Conservation (phyloP, 2,888 invertebrate species). For the Paralinhomoeus sp. region DNA sequence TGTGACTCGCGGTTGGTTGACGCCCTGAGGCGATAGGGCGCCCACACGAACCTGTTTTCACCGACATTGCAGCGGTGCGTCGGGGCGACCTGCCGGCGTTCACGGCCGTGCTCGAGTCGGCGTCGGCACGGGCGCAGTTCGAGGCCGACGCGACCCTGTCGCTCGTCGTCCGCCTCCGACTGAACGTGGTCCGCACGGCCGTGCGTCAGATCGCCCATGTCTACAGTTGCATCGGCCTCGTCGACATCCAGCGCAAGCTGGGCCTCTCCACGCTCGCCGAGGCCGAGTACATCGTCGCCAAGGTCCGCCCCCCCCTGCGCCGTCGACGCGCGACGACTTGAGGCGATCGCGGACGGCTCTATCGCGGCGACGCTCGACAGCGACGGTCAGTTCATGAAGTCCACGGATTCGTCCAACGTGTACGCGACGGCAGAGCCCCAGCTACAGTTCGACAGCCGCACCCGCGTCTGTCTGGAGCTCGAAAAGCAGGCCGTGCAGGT, state of each 20-base stretch:
- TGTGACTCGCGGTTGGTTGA: slow-evolving; percentile 54
- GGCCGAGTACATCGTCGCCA: slow-evolving; percentile 95
- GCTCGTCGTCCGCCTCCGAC: slow-evolving; percentile 72
- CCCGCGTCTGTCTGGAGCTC: slow-evolving; percentile 83
- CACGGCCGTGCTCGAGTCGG: slow-evolving; percentile 67
- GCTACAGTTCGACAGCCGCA: slow-evolving; percentile 46
- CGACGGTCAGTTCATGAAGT: slow-evolving; percentile 75
- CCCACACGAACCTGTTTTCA: too few species aligned
- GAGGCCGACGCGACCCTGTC: slow-evolving; percentile 83
- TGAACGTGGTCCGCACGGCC: slow-evolving; percentile 88
- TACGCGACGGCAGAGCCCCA: slow-evolving; percentile 55
- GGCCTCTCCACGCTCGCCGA: slow-evolving; percentile 74
- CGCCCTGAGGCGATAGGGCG: not conserved
- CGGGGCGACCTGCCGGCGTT: slow-evolving; percentile 80
- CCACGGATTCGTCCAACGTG: slow-evolving; percentile 83
- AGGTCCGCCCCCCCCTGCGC: too few species aligned
- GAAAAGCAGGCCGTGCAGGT: slow-evolving; percentile 85
- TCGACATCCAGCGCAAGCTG: slow-evolving; percentile 77
- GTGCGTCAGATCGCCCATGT: slow-evolving; percentile 52
- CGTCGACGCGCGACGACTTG: not conserved
- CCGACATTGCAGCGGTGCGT: slow-evolving; percentile 53
- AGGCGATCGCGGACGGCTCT: slow-evolving; percentile 70
- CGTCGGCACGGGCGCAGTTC: slow-evolving; percentile 33
- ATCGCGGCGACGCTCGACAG: slow-evolving; percentile 92
- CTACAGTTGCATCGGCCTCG: slow-evolving; percentile 80